These are phyloP conservation scores for Priocnemis perturbator DNA, from an alignment of 2,888 invertebrate genomes.

Conservation along the genomic window DNA sequence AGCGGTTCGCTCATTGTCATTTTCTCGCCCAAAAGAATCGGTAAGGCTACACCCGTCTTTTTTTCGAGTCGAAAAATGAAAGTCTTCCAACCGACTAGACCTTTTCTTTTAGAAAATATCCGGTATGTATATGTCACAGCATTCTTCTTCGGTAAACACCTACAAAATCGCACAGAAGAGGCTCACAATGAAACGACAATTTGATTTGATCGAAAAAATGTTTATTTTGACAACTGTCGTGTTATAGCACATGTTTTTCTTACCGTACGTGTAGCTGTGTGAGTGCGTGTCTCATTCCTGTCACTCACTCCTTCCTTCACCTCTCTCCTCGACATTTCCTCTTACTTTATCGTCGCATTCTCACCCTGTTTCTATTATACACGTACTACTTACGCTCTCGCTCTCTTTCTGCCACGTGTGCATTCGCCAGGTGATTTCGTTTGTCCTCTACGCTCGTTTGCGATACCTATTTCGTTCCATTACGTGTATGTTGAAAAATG, in stretches of 20 bases:
- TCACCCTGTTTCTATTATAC: no score
- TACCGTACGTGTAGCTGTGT: conserved; percentile 49
- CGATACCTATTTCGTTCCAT: conserved; percentile 28
- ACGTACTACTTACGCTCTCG: conserved; percentile 10
- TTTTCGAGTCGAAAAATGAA: no score
- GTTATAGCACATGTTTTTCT: conserved; percentile 61
- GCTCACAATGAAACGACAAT: conserved; percentile 39
- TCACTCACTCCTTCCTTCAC: conserved; percentile 5
- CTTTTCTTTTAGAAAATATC: no score
- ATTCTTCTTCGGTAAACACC: no score
- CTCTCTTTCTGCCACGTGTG: no score
- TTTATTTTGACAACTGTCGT: conserved; percentile 65
- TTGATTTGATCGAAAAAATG: conserved; percentile 61
- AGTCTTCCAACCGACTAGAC: no score
- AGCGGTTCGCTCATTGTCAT: no score
- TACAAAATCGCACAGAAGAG: no score
- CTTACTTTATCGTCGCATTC: no score
- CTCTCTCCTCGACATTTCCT: background rate
- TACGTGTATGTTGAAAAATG: conserved; percentile 58
- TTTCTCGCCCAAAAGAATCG: no score
- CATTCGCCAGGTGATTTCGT: conserved; percentile 13
- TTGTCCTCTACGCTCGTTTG: background rate
- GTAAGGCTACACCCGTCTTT: no score
- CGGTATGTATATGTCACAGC: no score
- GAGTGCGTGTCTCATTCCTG: conserved; percentile 24